Evolutionary conservation across 2,113 vertebrate species (phyloP).

Genomic region (Anhinga anhinga): DNA sequence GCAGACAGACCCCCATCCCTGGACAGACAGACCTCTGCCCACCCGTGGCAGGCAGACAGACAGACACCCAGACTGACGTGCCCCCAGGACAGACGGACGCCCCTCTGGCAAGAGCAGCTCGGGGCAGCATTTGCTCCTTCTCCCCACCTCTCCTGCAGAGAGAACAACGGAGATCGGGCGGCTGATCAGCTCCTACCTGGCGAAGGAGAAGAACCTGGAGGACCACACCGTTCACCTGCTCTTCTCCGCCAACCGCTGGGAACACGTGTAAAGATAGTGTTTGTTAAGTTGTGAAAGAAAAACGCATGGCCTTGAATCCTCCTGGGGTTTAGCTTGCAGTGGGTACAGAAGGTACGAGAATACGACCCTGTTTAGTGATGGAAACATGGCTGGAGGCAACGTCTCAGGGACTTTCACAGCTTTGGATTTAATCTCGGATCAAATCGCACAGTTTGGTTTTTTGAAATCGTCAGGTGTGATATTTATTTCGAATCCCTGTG

Average conservation of each 20-base stretch:
- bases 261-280: conserved; percentile 80
- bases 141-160: conserved; percentile 69
- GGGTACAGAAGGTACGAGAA: not conserved
- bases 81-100: not conserved
- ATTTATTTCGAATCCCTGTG: not conserved
- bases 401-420: not conserved
- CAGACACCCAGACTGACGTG: not conserved
- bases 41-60: not conserved
- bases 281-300: not conserved
- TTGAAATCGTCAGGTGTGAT: fast-evolving
- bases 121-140: not conserved
- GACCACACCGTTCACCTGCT: conserved; percentile 92
- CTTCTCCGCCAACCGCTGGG: conserved; percentile 97
- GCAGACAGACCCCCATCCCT: no score
- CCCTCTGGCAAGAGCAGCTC: not conserved
- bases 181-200: conserved; percentile 87
- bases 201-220: conserved; percentile 86
- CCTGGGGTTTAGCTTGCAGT: not conserved
- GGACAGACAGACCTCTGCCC: not conserved
- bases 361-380: not conserved
- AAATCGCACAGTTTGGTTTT: not conserved
- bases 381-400: not conserved
- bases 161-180: conserved; percentile 88
- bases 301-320: fast-evolving
- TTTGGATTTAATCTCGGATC: not conserved